phyloP scores from a whole-genome alignment of 2,888 invertebrate genomes.

The Brachylomia viminalis region DNA sequence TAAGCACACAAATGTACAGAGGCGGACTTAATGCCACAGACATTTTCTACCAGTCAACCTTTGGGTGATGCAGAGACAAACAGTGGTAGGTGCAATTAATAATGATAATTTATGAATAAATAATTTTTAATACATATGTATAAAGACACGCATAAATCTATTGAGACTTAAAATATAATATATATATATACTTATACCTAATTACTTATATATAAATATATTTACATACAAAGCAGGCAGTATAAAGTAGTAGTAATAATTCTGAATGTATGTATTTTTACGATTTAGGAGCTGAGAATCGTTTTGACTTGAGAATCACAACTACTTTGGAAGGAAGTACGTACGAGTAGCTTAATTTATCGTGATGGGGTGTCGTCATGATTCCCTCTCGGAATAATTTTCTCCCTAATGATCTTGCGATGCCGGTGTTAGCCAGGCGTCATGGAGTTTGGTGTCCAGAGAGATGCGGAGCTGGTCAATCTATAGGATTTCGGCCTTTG shows the following conservation, averaged over 20 bases:
- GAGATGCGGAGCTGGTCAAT: background rate
- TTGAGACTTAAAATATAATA: no score
- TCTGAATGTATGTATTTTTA: background rate
- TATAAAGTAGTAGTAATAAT: conserved; percentile 2
- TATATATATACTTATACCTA: no score
- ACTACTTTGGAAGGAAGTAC: background rate
- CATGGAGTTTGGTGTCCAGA: background rate
- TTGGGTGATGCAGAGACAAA: no score
- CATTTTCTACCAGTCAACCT: no score
- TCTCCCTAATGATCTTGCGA: background rate
- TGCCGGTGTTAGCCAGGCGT: no score
- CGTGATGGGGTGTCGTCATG: background rate
- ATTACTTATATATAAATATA: no score
- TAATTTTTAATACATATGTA: no score
- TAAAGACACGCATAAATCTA: background rate
- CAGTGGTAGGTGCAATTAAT: no score
- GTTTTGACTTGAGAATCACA: background rate
- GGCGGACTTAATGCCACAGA: no score
- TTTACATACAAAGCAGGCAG: background rate
- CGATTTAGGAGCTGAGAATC: background rate
- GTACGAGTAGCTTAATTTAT: conserved; percentile 8
- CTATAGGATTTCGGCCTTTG: background rate
- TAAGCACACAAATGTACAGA: no score
- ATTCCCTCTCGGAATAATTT: background rate
- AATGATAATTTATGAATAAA: no score